Conservation (phyloP, 2,113 vertebrate species). For the Erythrocercus mccallii region DNA sequence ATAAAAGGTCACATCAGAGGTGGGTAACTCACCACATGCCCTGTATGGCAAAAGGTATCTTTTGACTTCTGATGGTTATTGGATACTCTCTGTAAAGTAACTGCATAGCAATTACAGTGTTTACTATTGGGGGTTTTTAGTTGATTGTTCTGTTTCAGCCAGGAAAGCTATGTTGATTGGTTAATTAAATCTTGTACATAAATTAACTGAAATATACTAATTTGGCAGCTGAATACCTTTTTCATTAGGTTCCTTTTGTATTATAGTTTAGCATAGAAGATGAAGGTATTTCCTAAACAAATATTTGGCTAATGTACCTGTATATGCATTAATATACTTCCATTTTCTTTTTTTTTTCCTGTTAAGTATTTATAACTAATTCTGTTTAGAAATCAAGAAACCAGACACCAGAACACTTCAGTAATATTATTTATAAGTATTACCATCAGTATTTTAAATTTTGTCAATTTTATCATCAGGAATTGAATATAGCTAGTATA, state of each 20-base stretch:
- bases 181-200: not conserved
- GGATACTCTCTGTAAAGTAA: not conserved
- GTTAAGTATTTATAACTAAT: not conserved
- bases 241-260: not conserved
- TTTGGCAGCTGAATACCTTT: not conserved
- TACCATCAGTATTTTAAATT: not conserved
- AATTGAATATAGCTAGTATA: not conserved
- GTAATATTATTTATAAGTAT: not conserved
- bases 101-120: not conserved
- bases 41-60: not conserved
- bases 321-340: not conserved
- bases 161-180: not conserved
- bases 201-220: not conserved
- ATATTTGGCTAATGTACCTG: not conserved
- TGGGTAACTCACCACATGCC: not conserved
- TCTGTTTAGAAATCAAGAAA: not conserved
- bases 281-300: not conserved
- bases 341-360: not conserved
- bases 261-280: not conserved
- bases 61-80: not conserved
- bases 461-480: not conserved
- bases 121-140: not conserved
- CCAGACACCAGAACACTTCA: not conserved
- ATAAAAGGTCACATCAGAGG: not conserved
- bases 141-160: not conserved